Conservation (phyloP, 2,888 invertebrate species). For the Aporophyla lueneburgensis region DNA sequence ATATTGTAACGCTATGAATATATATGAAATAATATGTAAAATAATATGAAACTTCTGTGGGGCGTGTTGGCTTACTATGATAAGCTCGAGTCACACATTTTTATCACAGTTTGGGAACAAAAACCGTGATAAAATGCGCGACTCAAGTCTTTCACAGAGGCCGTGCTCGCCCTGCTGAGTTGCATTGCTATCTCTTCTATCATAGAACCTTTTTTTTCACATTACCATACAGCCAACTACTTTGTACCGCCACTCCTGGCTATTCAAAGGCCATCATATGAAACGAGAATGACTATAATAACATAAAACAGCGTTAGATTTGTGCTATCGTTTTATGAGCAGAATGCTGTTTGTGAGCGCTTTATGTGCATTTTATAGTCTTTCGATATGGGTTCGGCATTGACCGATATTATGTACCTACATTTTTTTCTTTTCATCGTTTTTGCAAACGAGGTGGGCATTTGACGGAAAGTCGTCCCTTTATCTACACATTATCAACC, state of each 20-base stretch:
- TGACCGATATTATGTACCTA: conserved; percentile 14
- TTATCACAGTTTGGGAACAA: too few relatives aligned
- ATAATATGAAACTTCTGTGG: neutral
- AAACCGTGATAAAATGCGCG: too few relatives aligned
- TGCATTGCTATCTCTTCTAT: neutral
- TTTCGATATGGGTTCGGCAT: conserved; percentile 24
- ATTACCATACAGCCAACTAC: conserved; percentile 11
- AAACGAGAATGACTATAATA: conserved; percentile 32
- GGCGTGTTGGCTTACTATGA: too few relatives aligned
- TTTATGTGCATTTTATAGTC: conserved; percentile 36
- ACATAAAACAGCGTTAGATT: conserved; percentile 33
- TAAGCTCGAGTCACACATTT: too few relatives aligned
- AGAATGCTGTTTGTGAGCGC: conserved; percentile 17
- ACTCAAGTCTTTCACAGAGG: too few relatives aligned
- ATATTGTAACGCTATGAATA: too few relatives aligned
- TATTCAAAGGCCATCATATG: conserved; percentile 35
- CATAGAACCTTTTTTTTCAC: neutral
- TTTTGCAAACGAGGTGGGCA: neutral
- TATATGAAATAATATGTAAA: too few relatives aligned
- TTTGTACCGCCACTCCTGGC: conserved; percentile 16
- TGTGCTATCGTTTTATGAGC: conserved; percentile 37
- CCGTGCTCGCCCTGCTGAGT: too few relatives aligned
- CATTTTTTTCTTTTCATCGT: neutral
- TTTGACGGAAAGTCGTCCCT: neutral
- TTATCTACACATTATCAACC: too few relatives aligned